Conservation (phyloP, 2,797 vertebrate genomes). For the Parauchenoglanis ngamensis region DNA sequence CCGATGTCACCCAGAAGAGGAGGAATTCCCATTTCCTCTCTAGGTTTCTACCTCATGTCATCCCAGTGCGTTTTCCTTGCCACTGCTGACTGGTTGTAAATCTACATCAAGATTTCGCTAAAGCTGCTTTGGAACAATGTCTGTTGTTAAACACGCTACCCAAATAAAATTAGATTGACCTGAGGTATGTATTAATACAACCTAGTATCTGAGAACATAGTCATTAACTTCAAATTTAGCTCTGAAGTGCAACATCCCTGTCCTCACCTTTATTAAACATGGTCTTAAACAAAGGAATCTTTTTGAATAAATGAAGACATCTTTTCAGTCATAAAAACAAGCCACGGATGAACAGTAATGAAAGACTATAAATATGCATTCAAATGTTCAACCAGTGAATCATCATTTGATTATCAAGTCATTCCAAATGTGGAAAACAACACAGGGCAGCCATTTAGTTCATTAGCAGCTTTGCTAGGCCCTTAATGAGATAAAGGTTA, state of each 20-base stretch:
- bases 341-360: neutral
- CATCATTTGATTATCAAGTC: neutral
- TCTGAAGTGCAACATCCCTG: neutral
- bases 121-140: neutral
- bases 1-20: neutral
- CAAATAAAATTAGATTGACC: neutral
- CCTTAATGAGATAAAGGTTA: neutral
- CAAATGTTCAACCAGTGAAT: neutral
- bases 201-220: neutral
- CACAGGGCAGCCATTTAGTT: neutral
- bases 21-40: neutral
- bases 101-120: neutral
- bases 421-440: conserved; percentile 3
- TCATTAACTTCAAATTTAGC: neutral
- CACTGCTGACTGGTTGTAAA: neutral
- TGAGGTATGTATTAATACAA: neutral
- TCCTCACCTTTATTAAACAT: neutral
- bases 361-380: neutral
- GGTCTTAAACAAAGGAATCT: neutral
- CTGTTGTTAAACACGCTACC: neutral
- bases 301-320: neutral
- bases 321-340: neutral
- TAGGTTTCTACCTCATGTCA: neutral
- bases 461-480: neutral
- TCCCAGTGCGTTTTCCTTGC: neutral